phyloP scores from a whole-genome alignment of 2,888 invertebrate species.

The Xestia xanthographa region DNA sequence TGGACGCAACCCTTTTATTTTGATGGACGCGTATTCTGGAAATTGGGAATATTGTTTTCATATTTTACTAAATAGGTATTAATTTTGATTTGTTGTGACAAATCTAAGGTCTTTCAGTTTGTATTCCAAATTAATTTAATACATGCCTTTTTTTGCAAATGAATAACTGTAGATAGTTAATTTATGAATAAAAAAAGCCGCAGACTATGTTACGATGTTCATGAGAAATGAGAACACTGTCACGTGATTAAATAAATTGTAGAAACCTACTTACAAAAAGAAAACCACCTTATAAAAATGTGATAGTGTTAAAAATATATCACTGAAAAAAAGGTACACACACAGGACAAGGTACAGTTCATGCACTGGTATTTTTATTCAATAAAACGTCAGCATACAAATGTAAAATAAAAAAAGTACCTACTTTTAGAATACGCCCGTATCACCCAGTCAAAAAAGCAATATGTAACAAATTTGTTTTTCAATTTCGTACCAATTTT shows the following conservation, averaged over 20 bases:
- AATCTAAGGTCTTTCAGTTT: background rate
- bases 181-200: too few species aligned
- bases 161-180: too few species aligned
- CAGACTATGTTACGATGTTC: background rate
- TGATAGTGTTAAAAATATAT: background rate
- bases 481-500: constrained; percentile 91
- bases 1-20: constrained; percentile 78
- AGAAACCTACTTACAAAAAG: background rate
- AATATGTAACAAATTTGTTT: constrained; percentile 91
- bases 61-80: too few species aligned
- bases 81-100: background rate
- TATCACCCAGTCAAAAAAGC: constrained; percentile 81
- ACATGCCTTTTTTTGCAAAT: background rate
- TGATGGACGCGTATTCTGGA: constrained; percentile 60
- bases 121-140: background rate
- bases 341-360: too few species aligned
- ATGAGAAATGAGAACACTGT: background rate
- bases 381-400: constrained; percentile 21
- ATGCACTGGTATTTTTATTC: constrained; percentile 29
- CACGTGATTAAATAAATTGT: too few species aligned
- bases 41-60: background rate
- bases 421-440: constrained; percentile 73
- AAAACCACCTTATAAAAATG: background rate
- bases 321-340: background rate
- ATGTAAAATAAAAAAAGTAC: constrained; percentile 26